Evolutionary conservation across 2,797 vertebrate species (phyloP), one percentile per base, ranked within the genome.

Genomic region (Gallirallus australis): DNA sequence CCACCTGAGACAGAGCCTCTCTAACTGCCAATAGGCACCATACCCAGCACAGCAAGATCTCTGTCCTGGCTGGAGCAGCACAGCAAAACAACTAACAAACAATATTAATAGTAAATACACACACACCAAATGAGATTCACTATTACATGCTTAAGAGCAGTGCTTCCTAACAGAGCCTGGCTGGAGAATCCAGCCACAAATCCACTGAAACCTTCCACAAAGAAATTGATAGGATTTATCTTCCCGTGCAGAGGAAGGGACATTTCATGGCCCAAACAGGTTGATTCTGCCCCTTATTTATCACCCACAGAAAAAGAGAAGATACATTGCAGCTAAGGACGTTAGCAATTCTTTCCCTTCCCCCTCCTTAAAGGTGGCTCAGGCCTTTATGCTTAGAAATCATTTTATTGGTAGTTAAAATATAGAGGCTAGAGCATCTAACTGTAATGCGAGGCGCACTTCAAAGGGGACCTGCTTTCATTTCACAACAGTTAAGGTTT

Each of bases 321-420:
- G 54, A 91, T 63, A n/a, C 52, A 69, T 31, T 68, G 56, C 86
- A 27, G 91, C 31, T 73, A 65, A 72, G 72, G 94, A 86, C 25
- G 33, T 68, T 56, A 57, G 88, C 92, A 18, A 50, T 65, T 91
- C 90, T 69, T 69, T n/a, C 64, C 90, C 81, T 93, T 89, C 81
- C 82, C 72, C 88, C 28, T 3, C 35, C 95, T 94, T 75, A 50
- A 35, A 96, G 48, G 95, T 92, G 93, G 90, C 79, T 72, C 37
- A 31, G 91, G 82, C 61, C 95, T 96, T 96, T 93, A 90, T 93
- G 94, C 96, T 80, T 85, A 65, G 92, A 97, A 95, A 94, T 97
- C 96, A 97, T 96, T 97, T 97, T 97, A 96, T 92, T 93, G 95
- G 95, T 48, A 65, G 82, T 71, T 85, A 71, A 94, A 96, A 94